Evolutionary conservation across 2,113 vertebrate species (phyloP), one percentile per base, ranked within the genome.

Genomic region (Grantiella picta): DNA sequence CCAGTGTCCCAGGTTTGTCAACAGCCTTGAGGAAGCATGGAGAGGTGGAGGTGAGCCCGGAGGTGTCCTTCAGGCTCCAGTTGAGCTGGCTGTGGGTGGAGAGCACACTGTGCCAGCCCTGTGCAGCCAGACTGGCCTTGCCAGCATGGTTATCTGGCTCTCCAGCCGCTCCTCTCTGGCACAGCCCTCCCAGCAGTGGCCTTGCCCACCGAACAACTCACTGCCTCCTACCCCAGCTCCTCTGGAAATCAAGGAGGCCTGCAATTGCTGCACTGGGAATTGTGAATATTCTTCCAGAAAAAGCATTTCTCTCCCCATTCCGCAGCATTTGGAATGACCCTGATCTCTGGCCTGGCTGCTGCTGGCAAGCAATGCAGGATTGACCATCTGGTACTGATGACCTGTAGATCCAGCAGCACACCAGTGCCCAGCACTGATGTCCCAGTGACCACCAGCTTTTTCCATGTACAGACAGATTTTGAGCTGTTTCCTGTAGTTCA

Each of bases 111-210:
- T 90, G 68, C 76, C 71, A 36, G 80, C 40, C 49, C 28, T 15
- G 13, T n/a, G 4, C 2, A 2, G 50, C 76, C 86, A 61, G 7
- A 7, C 56, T 57, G 63, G 8, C 85, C 82, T 61, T 49, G 49
- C 79, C 10, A 2, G 49, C 29, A 7, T 0, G 0, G 75, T 69
- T 53, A 17, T 6, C 44, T 3, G 0, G 16, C 73, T 63, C 49
- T 11, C 35, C 63, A 65, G 75, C 59, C 11, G 0, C 75, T 53
- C 70, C 28, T 22, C 50, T 29, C 52, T 7, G 1, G n/a, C 71
- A 36, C 71, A 82, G 60, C 54, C 63, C 59, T 63, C 12, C 52
- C 66, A 56, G 47, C 60, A n/a, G n/a, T 20, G 73, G 11, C 47
- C 38, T 71, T 79, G 25, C 63, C 59, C 68, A 12, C 21, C 47